These are phyloP conservation scores for Acanthurus leucopareius DNA, from an alignment of 2,797 vertebrate genomes.

Conservation along the genomic window DNA sequence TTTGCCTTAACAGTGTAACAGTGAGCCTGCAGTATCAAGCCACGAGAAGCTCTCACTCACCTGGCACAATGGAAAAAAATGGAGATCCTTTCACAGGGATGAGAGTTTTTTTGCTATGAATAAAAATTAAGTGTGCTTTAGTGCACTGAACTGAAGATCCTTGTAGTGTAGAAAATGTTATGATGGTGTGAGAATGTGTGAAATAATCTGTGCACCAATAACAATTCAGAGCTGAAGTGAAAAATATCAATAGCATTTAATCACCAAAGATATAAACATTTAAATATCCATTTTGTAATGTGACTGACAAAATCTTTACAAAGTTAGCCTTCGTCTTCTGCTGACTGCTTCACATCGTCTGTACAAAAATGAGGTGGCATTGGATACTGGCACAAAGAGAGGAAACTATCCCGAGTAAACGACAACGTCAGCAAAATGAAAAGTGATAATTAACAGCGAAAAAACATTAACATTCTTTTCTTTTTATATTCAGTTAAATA, in stretches of 20 bases:
- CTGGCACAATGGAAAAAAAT: not conserved
- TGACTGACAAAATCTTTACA: slow-evolving; percentile 88
- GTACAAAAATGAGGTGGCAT: slow-evolving; percentile 86
- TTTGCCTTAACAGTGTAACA: too few relatives aligned
- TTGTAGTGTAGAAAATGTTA: not conserved
- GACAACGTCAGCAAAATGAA: slow-evolving; percentile 73
- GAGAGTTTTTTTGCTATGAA: too few relatives aligned
- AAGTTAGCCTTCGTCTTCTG: slow-evolving; percentile 82
- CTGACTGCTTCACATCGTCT: slow-evolving; percentile 77
- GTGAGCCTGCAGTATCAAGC: too few relatives aligned
- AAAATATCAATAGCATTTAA: slow-evolving; percentile 91
- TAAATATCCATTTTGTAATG: slow-evolving; percentile 83
- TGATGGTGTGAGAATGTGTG: not conserved
- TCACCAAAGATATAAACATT: slow-evolving; percentile 89
- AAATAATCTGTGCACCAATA: slow-evolving; percentile 34
- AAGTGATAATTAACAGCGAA: slow-evolving; percentile 74
- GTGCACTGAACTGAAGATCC: not conserved
- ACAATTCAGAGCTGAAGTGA: slow-evolving; percentile 81
- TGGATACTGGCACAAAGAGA: slow-evolving; percentile 83
- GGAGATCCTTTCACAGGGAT: too few relatives aligned
- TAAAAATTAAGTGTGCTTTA: too few relatives aligned
- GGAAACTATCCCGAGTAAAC: slow-evolving; percentile 78
- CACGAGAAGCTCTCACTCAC: not conserved
- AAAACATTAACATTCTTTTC: slow-evolving; percentile 71
- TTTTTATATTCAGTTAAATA: slow-evolving; percentile 64